Conservation (phyloP, 2,888 invertebrate genomes). For the Hydrotaea cyrtoneurina region DNA sequence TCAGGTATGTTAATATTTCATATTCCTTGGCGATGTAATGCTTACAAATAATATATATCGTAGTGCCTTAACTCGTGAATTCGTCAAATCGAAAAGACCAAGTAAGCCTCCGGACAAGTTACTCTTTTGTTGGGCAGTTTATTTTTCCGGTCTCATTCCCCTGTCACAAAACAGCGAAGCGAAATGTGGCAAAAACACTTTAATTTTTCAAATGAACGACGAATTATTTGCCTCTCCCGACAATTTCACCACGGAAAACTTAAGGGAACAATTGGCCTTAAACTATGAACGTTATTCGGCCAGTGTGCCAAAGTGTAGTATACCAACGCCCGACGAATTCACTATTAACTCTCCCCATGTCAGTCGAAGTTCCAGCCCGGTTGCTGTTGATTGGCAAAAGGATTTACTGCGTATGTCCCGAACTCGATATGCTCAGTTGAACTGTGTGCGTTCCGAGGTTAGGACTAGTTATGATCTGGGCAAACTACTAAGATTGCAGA, state of each 20-base stretch:
- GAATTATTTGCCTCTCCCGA: slow-evolving; percentile 89
- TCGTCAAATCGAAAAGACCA: slow-evolving; percentile 68
- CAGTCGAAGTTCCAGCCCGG: slow-evolving; percentile 76
- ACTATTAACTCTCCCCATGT: slow-evolving; percentile 77
- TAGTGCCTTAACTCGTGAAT: slow-evolving; percentile 69
- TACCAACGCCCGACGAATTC: slow-evolving; percentile 66
- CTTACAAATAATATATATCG: no score
- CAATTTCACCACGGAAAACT: slow-evolving; percentile 73
- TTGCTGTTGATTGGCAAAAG: slow-evolving; percentile 63
- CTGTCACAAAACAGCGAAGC: slow-evolving; percentile 70
- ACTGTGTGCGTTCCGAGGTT: slow-evolving; percentile 84
- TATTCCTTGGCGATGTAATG: no score
- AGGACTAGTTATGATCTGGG: slow-evolving; percentile 87
- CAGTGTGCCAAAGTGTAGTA: slow-evolving; percentile 66
- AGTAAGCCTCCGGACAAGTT: slow-evolving; percentile 82
- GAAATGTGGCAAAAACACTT: slow-evolving; percentile 80
- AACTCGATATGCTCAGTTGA: slow-evolving; percentile 76
- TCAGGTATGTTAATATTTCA: slow-evolving; percentile 54
- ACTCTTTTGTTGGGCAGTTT: slow-evolving; percentile 91
- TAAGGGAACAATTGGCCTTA: slow-evolving; percentile 73
- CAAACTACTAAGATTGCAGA: slow-evolving; percentile 86
- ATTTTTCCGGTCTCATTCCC: slow-evolving; percentile 91
- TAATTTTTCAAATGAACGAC: slow-evolving; percentile 93
- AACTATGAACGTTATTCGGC: slow-evolving; percentile 73
- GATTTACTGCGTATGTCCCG: slow-evolving; percentile 74